phyloP scores from a whole-genome alignment of 2,797 vertebrate genomes.

The Pipistrellus nathusii region DNA sequence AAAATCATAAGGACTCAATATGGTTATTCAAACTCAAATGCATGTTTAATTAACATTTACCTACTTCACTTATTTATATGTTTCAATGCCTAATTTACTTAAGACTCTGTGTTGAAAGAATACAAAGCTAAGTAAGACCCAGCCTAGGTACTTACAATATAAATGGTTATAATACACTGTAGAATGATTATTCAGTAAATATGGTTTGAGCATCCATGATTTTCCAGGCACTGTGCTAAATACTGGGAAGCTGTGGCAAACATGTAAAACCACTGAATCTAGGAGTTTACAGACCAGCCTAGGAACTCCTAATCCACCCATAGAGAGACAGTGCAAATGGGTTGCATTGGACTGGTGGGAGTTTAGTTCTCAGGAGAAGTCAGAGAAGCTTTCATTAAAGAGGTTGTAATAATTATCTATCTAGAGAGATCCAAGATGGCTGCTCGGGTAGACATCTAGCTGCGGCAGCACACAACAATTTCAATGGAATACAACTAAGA shows the following conservation, averaged over 20 bases:
- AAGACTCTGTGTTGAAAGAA: not conserved
- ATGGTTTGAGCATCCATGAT: not conserved
- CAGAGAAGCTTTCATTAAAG: not conserved
- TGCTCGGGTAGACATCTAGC: no score
- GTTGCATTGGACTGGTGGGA: not conserved
- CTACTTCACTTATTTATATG: not conserved
- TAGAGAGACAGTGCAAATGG: not conserved
- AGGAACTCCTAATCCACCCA: not conserved
- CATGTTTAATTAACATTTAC: constrained; percentile 10
- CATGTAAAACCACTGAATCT: not conserved
- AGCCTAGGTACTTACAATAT: not conserved
- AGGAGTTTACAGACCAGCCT: not conserved
- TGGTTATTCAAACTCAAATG: not conserved
- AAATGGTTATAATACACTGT: not conserved
- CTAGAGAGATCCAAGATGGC: no score
- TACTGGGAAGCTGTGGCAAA: not conserved
- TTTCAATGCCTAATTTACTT: not conserved
- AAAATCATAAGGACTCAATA: not conserved
- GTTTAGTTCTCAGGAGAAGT: not conserved
- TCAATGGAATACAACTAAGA: no score
- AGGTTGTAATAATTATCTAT: not conserved
- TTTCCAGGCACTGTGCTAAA: not conserved
- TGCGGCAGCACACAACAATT: no score
- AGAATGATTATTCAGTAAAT: constrained; percentile 12
- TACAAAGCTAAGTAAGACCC: not conserved